Evolutionary conservation across 2,888 invertebrate species (phyloP), one percentile per base, ranked within the genome.

Genomic region (Noctua janthe): DNA sequence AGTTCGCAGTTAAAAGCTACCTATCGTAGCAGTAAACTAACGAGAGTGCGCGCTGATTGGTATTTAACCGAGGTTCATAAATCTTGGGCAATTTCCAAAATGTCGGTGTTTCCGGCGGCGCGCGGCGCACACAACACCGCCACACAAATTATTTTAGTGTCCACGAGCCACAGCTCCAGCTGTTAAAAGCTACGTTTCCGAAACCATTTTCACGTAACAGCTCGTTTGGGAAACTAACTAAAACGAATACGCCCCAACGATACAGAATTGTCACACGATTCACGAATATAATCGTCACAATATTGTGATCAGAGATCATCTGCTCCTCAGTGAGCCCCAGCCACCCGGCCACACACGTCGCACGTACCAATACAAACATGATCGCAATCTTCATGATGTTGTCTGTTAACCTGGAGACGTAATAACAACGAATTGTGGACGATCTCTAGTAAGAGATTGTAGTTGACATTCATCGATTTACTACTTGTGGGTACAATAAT

Each of bases 51-150:
- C 62, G 54, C 49, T 76, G 49, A 85, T 76, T 15, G 73, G 20
- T 84, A 39, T 64, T 87, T 56, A 64, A 67, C 72, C 15, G 72
- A 54, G 66, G 56, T 71, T 84, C 85, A 84, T 87, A 80, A 85
- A 73, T 88, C 70, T 74, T 62, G 70, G 20, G 62, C 39, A 85
- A 74, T 74, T 80, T 80, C 66, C 54, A 73, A 75, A 79, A 73
- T 62, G 72, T 66, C 73, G 62, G 70, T 17, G 80, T 70, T 80
- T 75, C 85, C 71, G 70, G 54, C 72, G 39, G 39, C 23, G 59
- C 56, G 35, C 66, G 10, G 66, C 11, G 39, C 39, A 23, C n/a
- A 8, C 29, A n/a, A 51, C 35, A 49, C 43, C 70, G 72, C 54
- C 56, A 8, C 56, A 70, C 47, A 23, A 74, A n/a, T 71, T 71